Percentiles rank a stretch among this genome's conserved stretches.
Evolutionary conservation across 2,888 invertebrate genomes (phyloP).

Genomic region (Ennomos fuscantarius): DNA sequence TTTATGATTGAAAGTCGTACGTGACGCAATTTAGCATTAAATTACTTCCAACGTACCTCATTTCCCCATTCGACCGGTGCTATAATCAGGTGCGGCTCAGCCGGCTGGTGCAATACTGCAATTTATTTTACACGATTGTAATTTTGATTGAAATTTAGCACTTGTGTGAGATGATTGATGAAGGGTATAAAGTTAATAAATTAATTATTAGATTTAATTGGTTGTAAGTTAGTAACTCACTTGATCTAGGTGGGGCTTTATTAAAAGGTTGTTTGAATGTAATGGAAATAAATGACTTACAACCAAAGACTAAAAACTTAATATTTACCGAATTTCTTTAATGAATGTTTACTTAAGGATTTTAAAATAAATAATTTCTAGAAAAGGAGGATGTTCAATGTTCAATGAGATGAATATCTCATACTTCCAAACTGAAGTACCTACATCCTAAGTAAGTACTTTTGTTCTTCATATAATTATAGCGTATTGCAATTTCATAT

Average conservation of each 20-base stretch:
- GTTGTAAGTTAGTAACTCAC: not conserved
- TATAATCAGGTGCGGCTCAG: constrained; percentile 5
- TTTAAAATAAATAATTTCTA: no score
- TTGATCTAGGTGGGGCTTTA: not conserved
- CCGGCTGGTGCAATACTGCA: not conserved
- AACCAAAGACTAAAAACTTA: no score
- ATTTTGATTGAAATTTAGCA: constrained; percentile 8
- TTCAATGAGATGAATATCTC: no score
- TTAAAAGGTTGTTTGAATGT: not conserved
- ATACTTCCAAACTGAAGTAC: no score
- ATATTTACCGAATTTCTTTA: no score
- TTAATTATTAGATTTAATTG: constrained; percentile 1
- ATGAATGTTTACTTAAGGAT: no score
- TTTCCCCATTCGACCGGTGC: constrained; percentile 7
- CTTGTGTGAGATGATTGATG: constrained; percentile 1
- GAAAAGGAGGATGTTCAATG: no score
- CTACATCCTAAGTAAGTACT: no score
- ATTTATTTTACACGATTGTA: constrained; percentile 4
- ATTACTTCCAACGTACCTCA: constrained; percentile 18
- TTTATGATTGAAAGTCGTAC: constrained; percentile 2
- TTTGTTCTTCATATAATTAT: no score
- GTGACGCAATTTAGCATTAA: constrained; percentile 3
- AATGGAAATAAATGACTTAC: no score
- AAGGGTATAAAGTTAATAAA: constrained; percentile 1
- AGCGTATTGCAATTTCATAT: no score